These are phyloP conservation scores for Austrofundulus limnaeus DNA, from an alignment of 2,113 vertebrate species.

Conservation along the genomic window DNA sequence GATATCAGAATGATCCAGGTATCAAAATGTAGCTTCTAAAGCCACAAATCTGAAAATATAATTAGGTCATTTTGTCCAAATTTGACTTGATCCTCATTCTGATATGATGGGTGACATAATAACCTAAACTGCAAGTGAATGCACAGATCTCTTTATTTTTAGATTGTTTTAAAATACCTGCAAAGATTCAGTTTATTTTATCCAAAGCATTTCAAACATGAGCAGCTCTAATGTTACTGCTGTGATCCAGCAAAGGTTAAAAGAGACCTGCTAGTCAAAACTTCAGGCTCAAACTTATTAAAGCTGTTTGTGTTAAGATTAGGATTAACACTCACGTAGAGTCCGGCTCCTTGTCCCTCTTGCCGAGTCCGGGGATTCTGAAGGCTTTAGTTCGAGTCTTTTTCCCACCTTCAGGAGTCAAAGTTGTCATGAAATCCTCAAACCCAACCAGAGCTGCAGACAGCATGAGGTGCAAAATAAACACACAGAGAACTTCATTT, in stretches of 20 bases:
- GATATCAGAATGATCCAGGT: too few species aligned
- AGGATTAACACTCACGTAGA: constrained; percentile 76
- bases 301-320: neutral
- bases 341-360: constrained; percentile 85
- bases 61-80: too few species aligned
- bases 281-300: neutral
- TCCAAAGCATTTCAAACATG: too few species aligned
- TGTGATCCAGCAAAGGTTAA: neutral
- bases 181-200: too few species aligned
- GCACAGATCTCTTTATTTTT: too few species aligned
- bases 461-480: constrained; percentile 6
- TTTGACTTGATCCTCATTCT: too few species aligned
- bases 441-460: constrained; percentile 84
- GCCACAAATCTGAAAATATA: too few species aligned
- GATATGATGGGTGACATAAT: too few species aligned
- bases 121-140: too few species aligned
- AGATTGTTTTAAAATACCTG: too few species aligned
- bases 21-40: too few species aligned
- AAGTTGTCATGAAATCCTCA: constrained; percentile 82
- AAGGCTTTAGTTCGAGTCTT: constrained; percentile 89
- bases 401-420: constrained; percentile 80
- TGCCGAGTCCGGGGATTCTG: constrained; percentile 88
- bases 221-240: too few species aligned
- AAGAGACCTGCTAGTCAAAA: neutral
- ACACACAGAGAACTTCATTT: neutral